A percentile compares a stretch with the other conserved stretches of the same genome.
Evolutionary conservation across 92 coral and sea anemone genomes (phyloP).

Genomic region (Diadumene lineata): DNA sequence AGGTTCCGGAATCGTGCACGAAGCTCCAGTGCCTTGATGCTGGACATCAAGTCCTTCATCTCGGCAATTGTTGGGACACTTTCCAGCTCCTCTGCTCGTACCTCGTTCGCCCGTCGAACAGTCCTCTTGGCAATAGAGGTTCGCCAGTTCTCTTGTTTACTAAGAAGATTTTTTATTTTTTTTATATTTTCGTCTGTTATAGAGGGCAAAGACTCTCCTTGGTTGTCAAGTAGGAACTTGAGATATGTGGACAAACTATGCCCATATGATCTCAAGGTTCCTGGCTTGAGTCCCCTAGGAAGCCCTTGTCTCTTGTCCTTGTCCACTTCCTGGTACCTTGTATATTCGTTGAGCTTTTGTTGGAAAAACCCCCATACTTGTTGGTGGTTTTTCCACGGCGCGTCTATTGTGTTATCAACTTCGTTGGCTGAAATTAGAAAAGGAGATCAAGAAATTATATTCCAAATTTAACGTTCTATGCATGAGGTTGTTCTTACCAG

Average conservation of each 20-base stretch:
- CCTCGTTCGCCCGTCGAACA: not conserved
- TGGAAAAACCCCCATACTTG: not conserved
- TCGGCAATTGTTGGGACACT: not conserved
- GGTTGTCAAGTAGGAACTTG: not conserved
- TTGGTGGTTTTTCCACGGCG: not conserved
- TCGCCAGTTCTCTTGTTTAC: slow-evolving; percentile 1
- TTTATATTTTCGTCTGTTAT: not conserved
- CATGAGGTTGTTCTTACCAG: no score
- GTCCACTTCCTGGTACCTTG: not conserved
- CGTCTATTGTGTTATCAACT: not conserved
- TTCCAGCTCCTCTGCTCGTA: not conserved
- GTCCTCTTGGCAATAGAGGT: not conserved
- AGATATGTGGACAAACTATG: not conserved
- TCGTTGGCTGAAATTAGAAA: no score
- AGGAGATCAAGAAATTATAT: no score
- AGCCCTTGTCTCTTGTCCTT: not conserved
- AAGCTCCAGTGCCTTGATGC: not conserved
- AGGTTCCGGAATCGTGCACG: not conserved
- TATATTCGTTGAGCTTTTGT: not conserved
- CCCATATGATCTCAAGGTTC: not conserved
- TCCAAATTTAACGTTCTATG: no score
- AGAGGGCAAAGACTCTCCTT: not conserved
- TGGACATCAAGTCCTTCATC: not conserved
- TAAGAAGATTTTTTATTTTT: not conserved
- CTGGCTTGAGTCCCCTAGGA: not conserved